Percentiles rank a stretch among this genome's conserved stretches.
Evolutionary conservation across 2,888 invertebrate species (phyloP).

Genomic region (Catotricha subobsoleta): DNA sequence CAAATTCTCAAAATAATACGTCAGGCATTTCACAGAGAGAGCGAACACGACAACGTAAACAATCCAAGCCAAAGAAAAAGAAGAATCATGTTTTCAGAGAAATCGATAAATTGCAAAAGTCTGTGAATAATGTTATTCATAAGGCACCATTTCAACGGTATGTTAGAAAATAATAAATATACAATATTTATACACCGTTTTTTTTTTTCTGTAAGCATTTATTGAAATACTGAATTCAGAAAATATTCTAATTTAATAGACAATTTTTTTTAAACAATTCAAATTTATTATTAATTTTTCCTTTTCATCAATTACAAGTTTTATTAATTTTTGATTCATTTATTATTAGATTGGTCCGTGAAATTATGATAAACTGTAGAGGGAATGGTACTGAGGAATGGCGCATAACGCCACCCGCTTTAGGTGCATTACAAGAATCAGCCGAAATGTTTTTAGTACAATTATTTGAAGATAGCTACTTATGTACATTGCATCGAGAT

Average conservation of each 20-base stretch:
- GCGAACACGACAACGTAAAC: not conserved
- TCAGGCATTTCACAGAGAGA: too few species aligned
- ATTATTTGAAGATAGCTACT: slow-evolving; percentile 31
- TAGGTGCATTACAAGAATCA: slow-evolving; percentile 33
- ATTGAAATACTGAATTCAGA: not conserved
- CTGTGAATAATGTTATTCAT: not conserved
- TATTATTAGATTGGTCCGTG: not conserved
- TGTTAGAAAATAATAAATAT: not conserved
- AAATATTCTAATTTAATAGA: not conserved
- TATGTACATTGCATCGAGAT: slow-evolving; percentile 29
- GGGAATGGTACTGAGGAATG: not conserved
- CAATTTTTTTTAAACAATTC: not conserved
- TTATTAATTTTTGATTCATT: not conserved
- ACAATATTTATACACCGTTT: too few species aligned
- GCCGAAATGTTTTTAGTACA: slow-evolving; percentile 32
- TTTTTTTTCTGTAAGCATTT: too few species aligned
- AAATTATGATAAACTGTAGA: not conserved
- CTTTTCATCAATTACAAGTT: not conserved
- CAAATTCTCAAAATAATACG: not conserved
- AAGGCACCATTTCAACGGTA: slow-evolving; percentile 2
- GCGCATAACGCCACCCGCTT: slow-evolving; percentile 25
- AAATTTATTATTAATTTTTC: not conserved
- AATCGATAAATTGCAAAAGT: not conserved
- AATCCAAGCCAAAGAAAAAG: not conserved
- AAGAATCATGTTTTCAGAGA: not conserved